phyloP scores from a whole-genome alignment of 2,888 invertebrate genomes.

The Ypsolopha sequella region DNA sequence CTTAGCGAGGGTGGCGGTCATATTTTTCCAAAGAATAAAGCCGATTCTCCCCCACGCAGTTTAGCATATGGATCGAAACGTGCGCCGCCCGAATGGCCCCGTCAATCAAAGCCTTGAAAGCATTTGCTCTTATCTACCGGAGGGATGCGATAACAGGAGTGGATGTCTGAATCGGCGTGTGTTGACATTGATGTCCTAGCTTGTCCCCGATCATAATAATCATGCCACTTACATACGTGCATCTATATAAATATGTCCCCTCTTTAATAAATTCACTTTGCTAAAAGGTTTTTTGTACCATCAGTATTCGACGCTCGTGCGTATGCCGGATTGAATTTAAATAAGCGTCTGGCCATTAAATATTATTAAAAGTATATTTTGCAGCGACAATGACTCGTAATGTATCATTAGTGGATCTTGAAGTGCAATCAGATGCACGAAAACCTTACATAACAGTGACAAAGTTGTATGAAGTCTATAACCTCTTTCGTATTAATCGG shows the following conservation, averaged over 20 bases:
- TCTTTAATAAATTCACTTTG: too few species aligned
- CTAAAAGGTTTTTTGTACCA: neutral
- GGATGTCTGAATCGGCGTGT: neutral
- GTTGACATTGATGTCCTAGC: neutral
- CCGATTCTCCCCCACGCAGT: neutral
- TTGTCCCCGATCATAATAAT: neutral
- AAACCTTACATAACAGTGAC: too few species aligned
- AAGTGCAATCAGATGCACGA: too few species aligned
- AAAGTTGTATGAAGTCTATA: too few species aligned
- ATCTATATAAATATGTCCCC: too few species aligned
- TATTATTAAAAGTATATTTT: too few species aligned
- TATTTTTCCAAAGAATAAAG: neutral
- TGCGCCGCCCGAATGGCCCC: constrained; percentile 20
- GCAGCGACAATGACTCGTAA: too few species aligned
- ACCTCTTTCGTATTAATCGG: too few species aligned
- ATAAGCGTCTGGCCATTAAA: neutral
- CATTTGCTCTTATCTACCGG: constrained; percentile 16
- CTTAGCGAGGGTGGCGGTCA: neutral
- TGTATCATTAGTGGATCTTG: too few species aligned
- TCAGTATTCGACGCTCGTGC: constrained; percentile 6
- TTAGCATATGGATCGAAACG: constrained; percentile 3
- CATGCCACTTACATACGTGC: too few species aligned
- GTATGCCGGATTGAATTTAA: neutral
- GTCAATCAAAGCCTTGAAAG: constrained; percentile 30
- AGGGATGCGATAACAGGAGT: constrained; percentile 9